Percentiles rank a stretch among this genome's conserved stretches.
Evolutionary conservation across 2,113 vertebrate species (phyloP).

Genomic region (Dicaeum eximium): DNA sequence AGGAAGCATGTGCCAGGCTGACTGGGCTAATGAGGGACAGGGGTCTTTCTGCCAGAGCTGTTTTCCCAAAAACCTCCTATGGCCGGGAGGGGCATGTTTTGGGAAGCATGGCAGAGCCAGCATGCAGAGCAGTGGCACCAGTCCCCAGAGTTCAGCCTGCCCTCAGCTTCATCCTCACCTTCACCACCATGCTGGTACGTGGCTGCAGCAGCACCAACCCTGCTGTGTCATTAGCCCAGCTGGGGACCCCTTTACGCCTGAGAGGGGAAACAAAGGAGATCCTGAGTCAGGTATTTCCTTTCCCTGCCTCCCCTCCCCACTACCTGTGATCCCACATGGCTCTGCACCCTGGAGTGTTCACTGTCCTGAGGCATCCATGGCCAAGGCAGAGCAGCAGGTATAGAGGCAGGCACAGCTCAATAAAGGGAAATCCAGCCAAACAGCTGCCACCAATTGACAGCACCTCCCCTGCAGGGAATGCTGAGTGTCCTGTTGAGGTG

Average conservation of each 20-base stretch:
- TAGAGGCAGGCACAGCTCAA: background rate
- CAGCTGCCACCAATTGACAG: background rate
- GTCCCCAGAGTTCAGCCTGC: background rate
- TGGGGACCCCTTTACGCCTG: background rate
- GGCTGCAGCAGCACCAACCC: background rate
- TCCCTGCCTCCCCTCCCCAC: too few relatives aligned
- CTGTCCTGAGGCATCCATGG: background rate
- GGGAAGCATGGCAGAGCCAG: background rate
- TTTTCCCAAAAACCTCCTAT: background rate
- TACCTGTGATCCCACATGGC: accelerated
- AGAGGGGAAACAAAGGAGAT: background rate
- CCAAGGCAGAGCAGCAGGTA: background rate
- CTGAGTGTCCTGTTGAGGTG: background rate
- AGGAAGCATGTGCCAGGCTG: background rate
- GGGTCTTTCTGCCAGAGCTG: background rate
- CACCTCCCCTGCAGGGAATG: background rate
- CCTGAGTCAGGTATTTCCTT: background rate
- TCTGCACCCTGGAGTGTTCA: background rate
- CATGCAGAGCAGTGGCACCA: background rate
- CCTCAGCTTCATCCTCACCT: background rate
- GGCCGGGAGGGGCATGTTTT: background rate
- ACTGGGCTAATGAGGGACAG: background rate
- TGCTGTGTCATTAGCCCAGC: accelerated
- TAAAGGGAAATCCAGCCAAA: background rate
- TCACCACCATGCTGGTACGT: background rate